Percentiles rank a stretch among this genome's conserved stretches.
These are phyloP conservation scores for Phaethornis superciliosus DNA, from an alignment of 2,113 vertebrate species.

Conservation along the genomic window DNA sequence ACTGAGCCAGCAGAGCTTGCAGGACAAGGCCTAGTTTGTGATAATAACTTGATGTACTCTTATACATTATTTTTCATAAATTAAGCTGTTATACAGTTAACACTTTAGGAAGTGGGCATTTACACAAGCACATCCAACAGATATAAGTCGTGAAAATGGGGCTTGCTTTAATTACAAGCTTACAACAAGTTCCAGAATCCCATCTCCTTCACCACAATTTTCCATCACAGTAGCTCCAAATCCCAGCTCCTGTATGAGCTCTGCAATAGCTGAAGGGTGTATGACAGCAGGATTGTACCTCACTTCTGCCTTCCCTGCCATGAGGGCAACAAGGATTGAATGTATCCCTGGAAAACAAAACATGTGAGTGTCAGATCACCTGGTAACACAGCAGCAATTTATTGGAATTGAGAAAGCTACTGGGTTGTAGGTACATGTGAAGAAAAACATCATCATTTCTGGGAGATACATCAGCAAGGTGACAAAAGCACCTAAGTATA, in stretches of 20 bases:
- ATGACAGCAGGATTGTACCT: slow-evolving; percentile 87
- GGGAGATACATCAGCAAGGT: not conserved
- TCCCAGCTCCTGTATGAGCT: slow-evolving; percentile 91
- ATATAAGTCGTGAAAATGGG: not conserved
- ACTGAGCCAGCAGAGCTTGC: not conserved
- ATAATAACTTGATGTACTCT: not conserved
- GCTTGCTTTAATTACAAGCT: slow-evolving; percentile 51
- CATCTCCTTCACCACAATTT: slow-evolving; percentile 87
- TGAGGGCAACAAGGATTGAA: slow-evolving; percentile 92
- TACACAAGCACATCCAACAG: not conserved
- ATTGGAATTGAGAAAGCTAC: not conserved
- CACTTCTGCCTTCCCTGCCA: slow-evolving; percentile 98
- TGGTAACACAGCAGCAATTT: not conserved
- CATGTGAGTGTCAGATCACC: fast-evolving
- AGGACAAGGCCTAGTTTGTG: not conserved
- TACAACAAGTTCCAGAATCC: slow-evolving; percentile 92
- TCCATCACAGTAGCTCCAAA: slow-evolving; percentile 92
- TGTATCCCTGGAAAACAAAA: slow-evolving; percentile 81
- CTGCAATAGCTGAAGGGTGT: slow-evolving; percentile 84
- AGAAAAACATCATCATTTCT: not conserved
- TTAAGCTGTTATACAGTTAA: not conserved
- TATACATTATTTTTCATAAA: not conserved
- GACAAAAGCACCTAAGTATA: not conserved
- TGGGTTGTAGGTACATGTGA: fast-evolving
- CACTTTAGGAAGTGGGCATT: not conserved